Conservation (phyloP, 2,113 vertebrate species). For the Desmodus rotundus region DNA sequence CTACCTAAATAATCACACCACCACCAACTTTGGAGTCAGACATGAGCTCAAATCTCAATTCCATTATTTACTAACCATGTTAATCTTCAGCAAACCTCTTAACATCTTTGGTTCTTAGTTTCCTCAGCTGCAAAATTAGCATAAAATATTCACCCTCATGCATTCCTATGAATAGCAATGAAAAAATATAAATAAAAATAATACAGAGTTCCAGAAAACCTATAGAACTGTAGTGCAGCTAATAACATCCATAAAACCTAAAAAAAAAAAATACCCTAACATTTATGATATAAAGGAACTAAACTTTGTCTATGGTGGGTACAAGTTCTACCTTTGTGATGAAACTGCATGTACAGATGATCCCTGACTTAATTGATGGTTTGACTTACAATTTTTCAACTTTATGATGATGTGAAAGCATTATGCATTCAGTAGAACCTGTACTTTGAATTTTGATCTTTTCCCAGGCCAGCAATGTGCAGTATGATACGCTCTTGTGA, state of each 20-base stretch:
- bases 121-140: neutral
- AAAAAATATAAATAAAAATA: neutral
- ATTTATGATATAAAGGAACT: neutral
- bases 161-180: neutral
- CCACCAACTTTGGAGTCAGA: neutral
- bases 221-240: neutral
- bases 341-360: neutral
- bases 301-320: neutral
- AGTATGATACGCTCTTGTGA: neutral
- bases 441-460: neutral
- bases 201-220: neutral
- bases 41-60: slow-evolving; percentile 15
- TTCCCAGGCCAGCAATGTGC: no score
- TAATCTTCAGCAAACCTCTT: slow-evolving; percentile 8
- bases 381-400: neutral
- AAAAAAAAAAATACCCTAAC: neutral
- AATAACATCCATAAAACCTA: neutral
- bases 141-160: slow-evolving; percentile 5
- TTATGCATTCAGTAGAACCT: neutral
- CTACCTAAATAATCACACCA: neutral
- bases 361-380: neutral
- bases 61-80: neutral
- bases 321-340: neutral
- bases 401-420: neutral
- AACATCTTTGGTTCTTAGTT: neutral